Evolutionary conservation across 2,797 vertebrate species (phyloP), one percentile per base, ranked within the genome.

Genomic region (Sebastes itinus): DNA sequence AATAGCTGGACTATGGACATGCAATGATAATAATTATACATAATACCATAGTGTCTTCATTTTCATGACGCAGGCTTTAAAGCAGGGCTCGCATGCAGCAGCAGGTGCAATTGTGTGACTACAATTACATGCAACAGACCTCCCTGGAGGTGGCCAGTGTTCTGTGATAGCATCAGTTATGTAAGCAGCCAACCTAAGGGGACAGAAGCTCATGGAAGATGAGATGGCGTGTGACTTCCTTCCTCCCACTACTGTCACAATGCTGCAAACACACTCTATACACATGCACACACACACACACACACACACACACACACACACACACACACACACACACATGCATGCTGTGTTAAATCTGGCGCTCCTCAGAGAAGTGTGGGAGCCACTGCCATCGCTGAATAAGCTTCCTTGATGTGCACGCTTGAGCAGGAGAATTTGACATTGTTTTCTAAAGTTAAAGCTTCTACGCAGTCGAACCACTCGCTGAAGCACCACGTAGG

Each of bases 191-290:
- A 87, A 91, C 92, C 90, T 88, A 52, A 83, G 93, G 92, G 92
- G 92, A 93, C 89, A 80, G 87, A 82, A 81, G 77, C 92, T 92
- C 88, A 78, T 88, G 85, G 90, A 90, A 83, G 93, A 94, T 83
- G 87, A 93, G 90, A 92, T 94, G 81, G 80, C 77, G 82, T 92
- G 92, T 92, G 93, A 94, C 92, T 93, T 92, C 89, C 89, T 88
- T 91, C 92, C 91, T 90, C 90, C 92, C 90, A 90, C 88, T 86
- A 81, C 80, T 89, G 85, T 93, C 89, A 90, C 83, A 85, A 30
- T 42, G 76, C 77, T 4, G 69, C 88, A 89, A 73, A 87, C 78
- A 82, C 78, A 73, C 74, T 69, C 49, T 12, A 46, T 66, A 72
- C 32, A 77, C 27, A 38, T 28, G 46, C 33, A 58, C 55, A 23